phyloP scores from a whole-genome alignment of 2,888 invertebrate species.

The Drosophila suboccidentalis region DNA sequence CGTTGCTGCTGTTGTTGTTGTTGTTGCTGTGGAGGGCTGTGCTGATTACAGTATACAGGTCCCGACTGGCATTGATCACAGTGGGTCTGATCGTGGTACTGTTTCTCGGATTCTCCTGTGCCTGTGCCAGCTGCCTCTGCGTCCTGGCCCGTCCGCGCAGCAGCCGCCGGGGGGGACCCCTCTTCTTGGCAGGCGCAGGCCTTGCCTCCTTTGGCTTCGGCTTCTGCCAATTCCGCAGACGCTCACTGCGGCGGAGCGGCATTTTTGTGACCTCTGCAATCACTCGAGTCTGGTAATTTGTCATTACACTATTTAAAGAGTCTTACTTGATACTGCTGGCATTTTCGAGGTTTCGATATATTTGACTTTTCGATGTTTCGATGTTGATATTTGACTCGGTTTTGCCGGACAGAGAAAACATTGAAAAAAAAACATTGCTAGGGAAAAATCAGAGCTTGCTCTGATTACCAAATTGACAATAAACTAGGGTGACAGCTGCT shows the following conservation, averaged over 20 bases:
- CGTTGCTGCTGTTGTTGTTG: neutral
- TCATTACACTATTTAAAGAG: neutral
- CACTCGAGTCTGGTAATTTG: neutral
- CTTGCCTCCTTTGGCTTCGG: neutral
- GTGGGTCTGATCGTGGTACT: too few species aligned
- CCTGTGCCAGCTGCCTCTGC: neutral
- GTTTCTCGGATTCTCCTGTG: neutral
- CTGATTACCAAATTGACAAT: neutral
- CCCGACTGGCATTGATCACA: neutral
- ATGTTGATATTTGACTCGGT: neutral
- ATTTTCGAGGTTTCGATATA: neutral
- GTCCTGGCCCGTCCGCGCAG: neutral
- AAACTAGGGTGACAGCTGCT: neutral
- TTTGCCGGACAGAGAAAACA: neutral
- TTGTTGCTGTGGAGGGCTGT: neutral
- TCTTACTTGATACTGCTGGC: neutral
- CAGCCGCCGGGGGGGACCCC: neutral
- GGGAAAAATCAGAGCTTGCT: neutral
- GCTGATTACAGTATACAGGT: neutral
- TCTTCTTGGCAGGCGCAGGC: neutral
- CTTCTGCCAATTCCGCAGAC: constrained; percentile 14
- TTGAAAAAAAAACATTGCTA: neutral
- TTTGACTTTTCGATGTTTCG: neutral
- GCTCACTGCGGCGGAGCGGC: constrained; percentile 30
- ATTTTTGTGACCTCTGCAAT: neutral